Conservation (phyloP, 2,888 invertebrate species). For the Acrobasis repandana region DNA sequence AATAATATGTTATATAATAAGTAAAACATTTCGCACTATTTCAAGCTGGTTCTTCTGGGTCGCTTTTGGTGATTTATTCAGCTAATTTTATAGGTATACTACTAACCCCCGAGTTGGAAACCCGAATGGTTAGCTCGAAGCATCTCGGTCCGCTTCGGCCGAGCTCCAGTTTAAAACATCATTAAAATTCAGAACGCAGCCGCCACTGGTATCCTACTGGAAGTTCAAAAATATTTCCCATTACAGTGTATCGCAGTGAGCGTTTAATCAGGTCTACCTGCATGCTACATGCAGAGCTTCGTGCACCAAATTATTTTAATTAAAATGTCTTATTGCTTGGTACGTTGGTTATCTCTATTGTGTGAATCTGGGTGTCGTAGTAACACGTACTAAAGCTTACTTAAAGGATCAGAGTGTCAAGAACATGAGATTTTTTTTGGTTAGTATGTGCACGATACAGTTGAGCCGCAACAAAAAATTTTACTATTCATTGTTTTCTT, state of each 20-base stretch:
- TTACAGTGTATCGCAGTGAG: constrained; percentile 36
- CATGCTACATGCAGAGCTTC: constrained; percentile 26
- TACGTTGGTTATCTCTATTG: neutral
- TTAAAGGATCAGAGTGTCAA: too few relatives aligned
- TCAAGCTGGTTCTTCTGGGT: too few relatives aligned
- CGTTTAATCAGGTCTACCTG: constrained; percentile 48
- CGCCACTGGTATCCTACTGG: constrained; percentile 39
- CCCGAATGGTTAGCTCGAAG: constrained; percentile 27
- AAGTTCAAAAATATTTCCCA: constrained; percentile 48
- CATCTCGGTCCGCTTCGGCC: constrained; percentile 29
- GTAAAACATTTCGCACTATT: too few relatives aligned
- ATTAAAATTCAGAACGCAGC: constrained; percentile 67
- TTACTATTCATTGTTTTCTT: too few relatives aligned
- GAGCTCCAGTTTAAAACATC: constrained; percentile 45
- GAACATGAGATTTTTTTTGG: too few relatives aligned
- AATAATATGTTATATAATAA: too few relatives aligned
- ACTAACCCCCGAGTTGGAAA: too few relatives aligned
- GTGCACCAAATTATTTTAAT: constrained; percentile 48
- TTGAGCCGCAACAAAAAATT: too few relatives aligned
- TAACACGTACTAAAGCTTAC: neutral
- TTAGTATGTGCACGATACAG: too few relatives aligned
- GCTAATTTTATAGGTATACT: too few relatives aligned
- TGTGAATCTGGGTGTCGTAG: neutral
- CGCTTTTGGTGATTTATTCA: too few relatives aligned
- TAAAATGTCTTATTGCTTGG: constrained; percentile 34